These are phyloP conservation scores for Platichthys flesus DNA, from an alignment of 2,113 vertebrate species.

Conservation along the genomic window DNA sequence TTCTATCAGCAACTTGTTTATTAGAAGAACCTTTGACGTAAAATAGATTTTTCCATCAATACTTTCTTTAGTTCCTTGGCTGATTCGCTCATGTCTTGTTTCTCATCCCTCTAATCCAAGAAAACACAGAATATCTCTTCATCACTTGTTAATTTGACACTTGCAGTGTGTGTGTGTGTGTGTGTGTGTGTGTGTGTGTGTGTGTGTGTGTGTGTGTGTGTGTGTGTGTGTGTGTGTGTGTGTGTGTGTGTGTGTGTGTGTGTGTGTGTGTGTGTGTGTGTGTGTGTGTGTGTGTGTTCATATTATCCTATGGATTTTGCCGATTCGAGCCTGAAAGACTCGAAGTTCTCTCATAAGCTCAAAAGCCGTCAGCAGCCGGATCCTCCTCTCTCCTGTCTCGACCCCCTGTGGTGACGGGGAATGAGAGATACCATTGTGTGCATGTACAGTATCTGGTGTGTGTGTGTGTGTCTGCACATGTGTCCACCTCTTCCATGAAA, in stretches of 20 bases:
- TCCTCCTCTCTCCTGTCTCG: conserved; percentile 39
- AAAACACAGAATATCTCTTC: conserved; percentile 29
- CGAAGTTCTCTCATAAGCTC: conserved; percentile 21
- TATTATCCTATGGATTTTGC: conserved; percentile 1
- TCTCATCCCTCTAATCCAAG: conserved; percentile 41
- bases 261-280: conserved; percentile 15
- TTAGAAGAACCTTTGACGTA: conserved; percentile 1
- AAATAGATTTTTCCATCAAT: background rate
- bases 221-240: background rate
- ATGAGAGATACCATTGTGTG: conserved; percentile 27
- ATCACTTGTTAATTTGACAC: conserved; percentile 51
- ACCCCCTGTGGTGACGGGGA: conserved; percentile 23
- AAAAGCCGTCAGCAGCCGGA: conserved; percentile 60
- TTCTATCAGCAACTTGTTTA: background rate
- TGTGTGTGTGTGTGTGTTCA: background rate
- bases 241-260: conserved; percentile 11
- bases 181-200: background rate
- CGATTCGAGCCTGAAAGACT: background rate
- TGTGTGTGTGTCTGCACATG: background rate
- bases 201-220: background rate
- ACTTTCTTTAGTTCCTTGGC: conserved; percentile 3
- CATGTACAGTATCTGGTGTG: background rate
- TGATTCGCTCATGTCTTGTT: conserved; percentile 6
- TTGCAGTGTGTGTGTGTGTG: conserved; percentile 5
- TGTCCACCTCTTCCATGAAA: background rate